These are phyloP conservation scores for Hirundichthys speculiger DNA, from an alignment of 2,113 vertebrate genomes.

Conservation along the genomic window DNA sequence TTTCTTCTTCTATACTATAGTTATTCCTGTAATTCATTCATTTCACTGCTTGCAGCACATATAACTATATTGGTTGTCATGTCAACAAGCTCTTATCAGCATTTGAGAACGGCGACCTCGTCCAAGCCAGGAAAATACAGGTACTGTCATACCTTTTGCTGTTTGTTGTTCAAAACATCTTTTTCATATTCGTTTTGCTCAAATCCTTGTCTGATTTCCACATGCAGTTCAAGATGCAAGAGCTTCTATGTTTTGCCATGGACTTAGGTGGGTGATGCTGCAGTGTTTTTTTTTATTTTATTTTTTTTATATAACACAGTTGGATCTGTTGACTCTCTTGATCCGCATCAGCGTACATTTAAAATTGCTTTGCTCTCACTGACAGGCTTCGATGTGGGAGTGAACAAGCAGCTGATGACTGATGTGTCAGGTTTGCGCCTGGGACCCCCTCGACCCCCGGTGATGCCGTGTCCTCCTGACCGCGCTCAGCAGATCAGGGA, in stretches of 20 bases:
- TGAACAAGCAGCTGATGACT: conserved; percentile 92
- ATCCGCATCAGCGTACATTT: background rate
- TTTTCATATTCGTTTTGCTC: conserved; percentile 1
- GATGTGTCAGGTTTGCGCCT: conserved; percentile 88
- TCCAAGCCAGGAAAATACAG: conserved; percentile 84
- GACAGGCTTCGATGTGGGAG: conserved; percentile 89
- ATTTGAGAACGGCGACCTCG: conserved; percentile 81
- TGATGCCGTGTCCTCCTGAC: conserved; percentile 75
- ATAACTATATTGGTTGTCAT: conserved; percentile 88
- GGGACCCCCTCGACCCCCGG: conserved; percentile 91
- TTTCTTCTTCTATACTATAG: background rate
- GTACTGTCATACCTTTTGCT: conserved; percentile 66
- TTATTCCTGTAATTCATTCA: background rate
- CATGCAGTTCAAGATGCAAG: conserved; percentile 76
- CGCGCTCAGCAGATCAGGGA: conserved; percentile 63
- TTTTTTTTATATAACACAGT: too few relatives aligned
- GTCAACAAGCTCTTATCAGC: conserved; percentile 83
- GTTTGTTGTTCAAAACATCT: background rate
- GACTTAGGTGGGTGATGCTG: conserved; percentile 66
- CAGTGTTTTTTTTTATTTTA: too few relatives aligned
- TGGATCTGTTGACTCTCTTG: too few relatives aligned
- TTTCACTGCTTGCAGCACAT: conserved; percentile 83
- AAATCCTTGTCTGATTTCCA: conserved; percentile 20
- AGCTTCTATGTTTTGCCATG: conserved; percentile 66
- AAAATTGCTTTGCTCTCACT: background rate